Base-by-base conservation (phyloP, 2,888 invertebrate species). In the Xylota sylvarum region DNA sequence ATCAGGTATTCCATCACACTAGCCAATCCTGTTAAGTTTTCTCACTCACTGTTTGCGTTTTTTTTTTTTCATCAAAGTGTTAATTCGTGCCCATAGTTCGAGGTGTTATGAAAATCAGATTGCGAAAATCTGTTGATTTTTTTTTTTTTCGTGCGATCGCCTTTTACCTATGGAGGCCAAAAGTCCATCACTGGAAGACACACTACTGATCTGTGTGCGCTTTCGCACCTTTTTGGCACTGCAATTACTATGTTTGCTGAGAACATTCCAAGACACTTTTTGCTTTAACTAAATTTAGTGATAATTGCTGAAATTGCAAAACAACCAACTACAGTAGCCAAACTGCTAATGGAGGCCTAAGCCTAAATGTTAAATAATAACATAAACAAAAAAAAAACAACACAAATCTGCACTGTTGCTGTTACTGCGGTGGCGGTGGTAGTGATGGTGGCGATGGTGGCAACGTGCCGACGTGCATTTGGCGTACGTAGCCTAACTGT, bases 21-120 rank as follows among this genome's bases (percentile, higher is more conserved):
- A 4, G 32, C 32, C 43, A 10, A 56, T 4, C 27, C 52, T 14
- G 62, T 40, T 60, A 27, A 40, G 5, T 62, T 73, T 62, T 50
- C 50, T 73, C 72, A 64, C 52, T 62, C 37, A 37, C 14, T 56
- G 40, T n/a, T n/a, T n/a, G n/a, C n/a, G n/a, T n/a, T n/a, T n/a
- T n/a, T n/a, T n/a, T 30, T 46, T 56, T 32, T 30, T 43, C 23
- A 64, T 50, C 60, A 43, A 43, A 60, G 80, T 80, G 80, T 76
- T 76, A 80, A 60, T 80, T 85, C 80, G 76, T 85, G 72, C 81
- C 81, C 72, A 85, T 80, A 80, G 80, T 80, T 85, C 85, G 85
- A 65, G 62, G 55, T 76, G 72, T 84, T 76, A 76, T 85, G 80
- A 72, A 85, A 80, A 85, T 85, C 80, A 85, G 80, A 85, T 85